Evolutionary conservation across 2,888 invertebrate species (phyloP).

Genomic region (Phaedon cochleariae): DNA sequence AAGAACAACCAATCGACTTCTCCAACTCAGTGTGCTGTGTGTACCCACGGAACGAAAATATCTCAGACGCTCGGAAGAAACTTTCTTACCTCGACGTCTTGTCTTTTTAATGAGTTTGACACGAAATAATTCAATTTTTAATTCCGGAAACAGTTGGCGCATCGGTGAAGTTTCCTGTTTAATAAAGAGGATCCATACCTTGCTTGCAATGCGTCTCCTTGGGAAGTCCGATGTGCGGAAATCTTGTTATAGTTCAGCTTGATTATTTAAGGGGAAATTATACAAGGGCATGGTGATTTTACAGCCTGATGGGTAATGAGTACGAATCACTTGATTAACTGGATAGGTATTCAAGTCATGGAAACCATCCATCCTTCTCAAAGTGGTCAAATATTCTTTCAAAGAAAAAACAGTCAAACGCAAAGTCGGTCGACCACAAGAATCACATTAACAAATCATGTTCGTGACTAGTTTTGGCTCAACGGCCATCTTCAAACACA

Average conservation of each 20-base stretch:
- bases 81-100: constrained; percentile 13
- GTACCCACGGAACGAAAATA: neutral
- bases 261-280: neutral
- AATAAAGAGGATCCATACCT: constrained; percentile 16
- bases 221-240: constrained; percentile 7
- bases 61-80: neutral
- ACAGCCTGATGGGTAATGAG: no score
- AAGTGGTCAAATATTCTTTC: no score
- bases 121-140: constrained; percentile 20
- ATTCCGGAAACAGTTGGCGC: constrained; percentile 18
- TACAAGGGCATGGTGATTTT: neutral
- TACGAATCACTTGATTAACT: no score
- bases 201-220: neutral
- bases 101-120: constrained; percentile 14
- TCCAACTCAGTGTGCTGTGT: neutral
- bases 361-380: no score
- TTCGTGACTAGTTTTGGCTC: no score
- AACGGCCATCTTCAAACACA: no score
- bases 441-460: no score
- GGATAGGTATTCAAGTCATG: no score
- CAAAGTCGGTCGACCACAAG: no score
- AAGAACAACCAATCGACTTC: neutral
- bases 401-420: no score
- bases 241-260: constrained; percentile 10
- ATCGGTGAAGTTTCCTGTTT: constrained; percentile 10